Percentiles rank a stretch among this genome's conserved stretches.
phyloP scores from a whole-genome alignment of 1,140 invertebrate genomes.

The Eufriesea mexicana region DNA sequence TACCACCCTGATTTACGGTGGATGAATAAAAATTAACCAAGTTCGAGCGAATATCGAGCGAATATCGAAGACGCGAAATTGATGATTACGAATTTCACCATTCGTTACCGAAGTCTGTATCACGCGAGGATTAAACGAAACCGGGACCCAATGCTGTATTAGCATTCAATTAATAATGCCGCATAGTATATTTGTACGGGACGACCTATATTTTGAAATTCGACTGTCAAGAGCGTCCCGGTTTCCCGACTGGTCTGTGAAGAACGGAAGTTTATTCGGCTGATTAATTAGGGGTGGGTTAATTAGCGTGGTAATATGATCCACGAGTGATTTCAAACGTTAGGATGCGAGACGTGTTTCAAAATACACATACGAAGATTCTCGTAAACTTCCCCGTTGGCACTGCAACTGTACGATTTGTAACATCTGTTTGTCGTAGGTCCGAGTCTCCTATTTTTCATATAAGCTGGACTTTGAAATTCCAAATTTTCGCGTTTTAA shows the following conservation, averaged over 20 bases:
- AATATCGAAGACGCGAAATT: background rate
- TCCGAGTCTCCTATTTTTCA: too few relatives aligned
- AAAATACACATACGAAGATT: background rate
- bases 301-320: background rate
- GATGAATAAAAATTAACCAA: too few relatives aligned
- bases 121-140: background rate
- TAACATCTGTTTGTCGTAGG: too few relatives aligned
- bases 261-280: too few relatives aligned
- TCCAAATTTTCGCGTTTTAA: too few relatives aligned
- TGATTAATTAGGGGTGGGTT: too few relatives aligned
- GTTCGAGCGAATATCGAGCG: background rate
- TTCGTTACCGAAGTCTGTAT: background rate
- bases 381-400: too few relatives aligned
- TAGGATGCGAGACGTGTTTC: background rate
- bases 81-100: too few relatives aligned
- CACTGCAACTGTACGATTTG: too few relatives aligned
- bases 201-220: background rate
- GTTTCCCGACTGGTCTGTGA: background rate
- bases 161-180: slow-evolving; percentile 2
- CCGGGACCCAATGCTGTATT: background rate
- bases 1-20: too few relatives aligned
- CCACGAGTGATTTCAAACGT: background rate
- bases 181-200: background rate
- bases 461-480: too few relatives aligned
- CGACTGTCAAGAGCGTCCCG: too few relatives aligned